phyloP scores from a whole-genome alignment of 2,888 invertebrate species.

The Drosophila demipolita region DNA sequence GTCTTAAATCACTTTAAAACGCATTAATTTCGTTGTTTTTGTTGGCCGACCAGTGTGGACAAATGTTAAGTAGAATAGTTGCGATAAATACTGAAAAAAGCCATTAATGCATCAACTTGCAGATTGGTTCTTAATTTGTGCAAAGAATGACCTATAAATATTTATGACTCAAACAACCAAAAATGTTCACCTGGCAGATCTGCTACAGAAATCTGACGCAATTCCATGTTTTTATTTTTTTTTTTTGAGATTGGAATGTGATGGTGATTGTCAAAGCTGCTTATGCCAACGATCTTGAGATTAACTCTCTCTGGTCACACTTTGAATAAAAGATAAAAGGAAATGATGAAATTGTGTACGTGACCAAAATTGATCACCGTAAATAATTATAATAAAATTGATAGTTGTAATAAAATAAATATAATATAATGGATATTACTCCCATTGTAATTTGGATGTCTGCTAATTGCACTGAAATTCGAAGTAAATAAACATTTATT shows the following conservation, averaged over 20 bases:
- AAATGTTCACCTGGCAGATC: neutral
- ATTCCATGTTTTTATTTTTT: neutral
- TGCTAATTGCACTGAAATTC: neutral
- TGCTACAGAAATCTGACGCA: neutral
- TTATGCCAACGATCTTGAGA: neutral
- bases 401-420: no score
- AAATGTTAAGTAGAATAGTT: conserved; percentile 18
- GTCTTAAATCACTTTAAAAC: conserved; percentile 40
- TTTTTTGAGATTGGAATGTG: neutral
- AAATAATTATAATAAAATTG: neutral
- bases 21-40: conserved; percentile 33
- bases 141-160: neutral
- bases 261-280: neutral
- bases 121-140: neutral
- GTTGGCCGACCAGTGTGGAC: conserved; percentile 1
- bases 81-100: conserved; percentile 6
- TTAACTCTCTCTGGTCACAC: conserved; percentile 1
- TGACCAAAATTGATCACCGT: neutral
- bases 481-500: conserved; percentile 42
- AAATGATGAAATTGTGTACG: neutral
- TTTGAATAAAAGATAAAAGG: neutral
- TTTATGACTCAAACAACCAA: neutral
- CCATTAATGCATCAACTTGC: no score
- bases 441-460: neutral
- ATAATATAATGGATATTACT: neutral